Conservation (phyloP, 2,113 vertebrate genomes). For the Xenotilapia flavipinnis region DNA sequence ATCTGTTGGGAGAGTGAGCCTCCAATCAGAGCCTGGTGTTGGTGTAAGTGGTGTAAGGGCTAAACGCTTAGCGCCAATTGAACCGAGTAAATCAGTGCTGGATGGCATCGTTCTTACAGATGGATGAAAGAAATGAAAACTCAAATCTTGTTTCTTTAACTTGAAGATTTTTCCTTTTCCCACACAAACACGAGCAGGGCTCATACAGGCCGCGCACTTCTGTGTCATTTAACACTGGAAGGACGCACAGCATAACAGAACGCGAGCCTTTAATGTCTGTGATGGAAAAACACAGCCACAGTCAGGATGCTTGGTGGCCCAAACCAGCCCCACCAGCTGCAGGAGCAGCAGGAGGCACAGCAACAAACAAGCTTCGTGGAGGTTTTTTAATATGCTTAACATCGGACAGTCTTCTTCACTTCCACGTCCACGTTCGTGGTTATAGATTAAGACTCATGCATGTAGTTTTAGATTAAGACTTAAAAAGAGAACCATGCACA, state of each 20-base stretch:
- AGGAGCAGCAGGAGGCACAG: neutral
- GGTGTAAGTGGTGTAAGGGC: neutral
- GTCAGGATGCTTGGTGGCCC: neutral
- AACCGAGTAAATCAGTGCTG: neutral
- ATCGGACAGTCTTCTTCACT: neutral
- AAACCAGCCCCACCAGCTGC: neutral
- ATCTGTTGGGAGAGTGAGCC: neutral
- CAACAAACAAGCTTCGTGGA: neutral
- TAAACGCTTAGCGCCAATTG: neutral
- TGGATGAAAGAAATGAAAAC: neutral
- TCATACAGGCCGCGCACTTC: rapidly evolving
- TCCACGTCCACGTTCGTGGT: rapidly evolving
- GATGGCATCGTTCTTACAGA: neutral
- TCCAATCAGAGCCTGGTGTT: neutral
- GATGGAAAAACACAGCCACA: neutral
- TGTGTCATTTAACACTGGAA: neutral
- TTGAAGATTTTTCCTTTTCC: neutral
- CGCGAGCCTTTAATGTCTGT: rapidly evolving
- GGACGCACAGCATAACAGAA: neutral
- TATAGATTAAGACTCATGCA: neutral
- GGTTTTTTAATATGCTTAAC: neutral
- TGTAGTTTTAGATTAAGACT: neutral
- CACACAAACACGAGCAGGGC: neutral
- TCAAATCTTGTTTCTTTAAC: neutral
- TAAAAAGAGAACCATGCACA: neutral